phyloP scores from a whole-genome alignment of 1,140 invertebrate species.

The Diorhabda sublineata region DNA sequence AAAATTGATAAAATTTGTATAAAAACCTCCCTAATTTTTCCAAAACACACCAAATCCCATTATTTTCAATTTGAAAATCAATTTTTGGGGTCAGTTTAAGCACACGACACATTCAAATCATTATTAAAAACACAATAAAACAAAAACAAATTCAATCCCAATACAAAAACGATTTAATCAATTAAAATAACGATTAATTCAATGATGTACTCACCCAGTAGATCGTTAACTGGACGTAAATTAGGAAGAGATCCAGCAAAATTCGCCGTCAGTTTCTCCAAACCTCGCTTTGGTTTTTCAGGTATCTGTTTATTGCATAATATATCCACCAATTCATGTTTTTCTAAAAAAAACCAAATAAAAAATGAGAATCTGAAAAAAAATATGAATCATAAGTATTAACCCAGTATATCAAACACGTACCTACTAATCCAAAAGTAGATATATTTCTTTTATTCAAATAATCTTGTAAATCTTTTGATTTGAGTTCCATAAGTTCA shows the following conservation, averaged over 20 bases:
- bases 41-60: no score
- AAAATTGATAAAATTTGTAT: no score
- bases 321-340: constrained; percentile 43
- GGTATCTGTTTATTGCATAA: constrained; percentile 41
- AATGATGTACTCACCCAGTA: constrained; percentile 27
- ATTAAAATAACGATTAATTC: no score
- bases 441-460: constrained; percentile 44
- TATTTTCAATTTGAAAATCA: no score
- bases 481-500: constrained; percentile 45
- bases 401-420: constrained; percentile 11
- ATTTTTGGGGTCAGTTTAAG: no score
- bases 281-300: constrained; percentile 36
- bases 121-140: no score
- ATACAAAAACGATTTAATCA: no score
- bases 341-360: constrained; percentile 31
- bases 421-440: constrained; percentile 43
- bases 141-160: no score
- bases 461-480: constrained; percentile 45
- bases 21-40: no score
- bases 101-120: no score
- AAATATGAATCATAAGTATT: background rate
- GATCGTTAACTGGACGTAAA: constrained; percentile 31
- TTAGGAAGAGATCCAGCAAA: constrained; percentile 38
- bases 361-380: background rate
- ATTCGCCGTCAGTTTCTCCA: constrained; percentile 35